Conservation (phyloP, 1,140 invertebrate species). For the Lepidostoma basale region DNA sequence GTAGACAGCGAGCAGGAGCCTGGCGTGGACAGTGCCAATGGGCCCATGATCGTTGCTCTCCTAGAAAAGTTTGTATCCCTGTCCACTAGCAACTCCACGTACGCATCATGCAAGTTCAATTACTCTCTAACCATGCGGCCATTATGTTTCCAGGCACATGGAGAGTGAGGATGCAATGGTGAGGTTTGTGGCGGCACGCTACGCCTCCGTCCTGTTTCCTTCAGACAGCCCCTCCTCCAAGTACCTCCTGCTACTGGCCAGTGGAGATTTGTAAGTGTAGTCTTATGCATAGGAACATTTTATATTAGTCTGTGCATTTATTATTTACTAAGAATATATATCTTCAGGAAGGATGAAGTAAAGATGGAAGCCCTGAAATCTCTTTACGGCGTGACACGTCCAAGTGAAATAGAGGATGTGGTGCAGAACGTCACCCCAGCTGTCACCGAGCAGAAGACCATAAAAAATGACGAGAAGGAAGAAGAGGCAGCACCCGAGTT, state of each 20-base stretch:
- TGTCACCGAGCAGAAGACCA: not conserved
- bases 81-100: not conserved
- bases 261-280: conserved; percentile 74
- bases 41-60: conserved; percentile 53
- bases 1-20: not conserved
- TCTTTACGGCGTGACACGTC: conserved; percentile 67
- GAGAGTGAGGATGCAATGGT: conserved; percentile 73
- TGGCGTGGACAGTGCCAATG: conserved; percentile 53
- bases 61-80: conserved; percentile 53
- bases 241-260: conserved; percentile 82
- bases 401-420: conserved; percentile 60
- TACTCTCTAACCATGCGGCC: too few relatives aligned
- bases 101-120: too few relatives aligned
- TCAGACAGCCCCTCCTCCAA: conserved; percentile 80
- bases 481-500: conserved; percentile 43
- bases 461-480: conserved; percentile 37
- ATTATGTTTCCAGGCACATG: conserved; percentile 62
- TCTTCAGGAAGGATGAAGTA: conserved; percentile 76
- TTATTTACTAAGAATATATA: not conserved
- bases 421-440: conserved; percentile 53
- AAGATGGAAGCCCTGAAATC: conserved; percentile 73
- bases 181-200: conserved; percentile 81
- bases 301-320: not conserved
- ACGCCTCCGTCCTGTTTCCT: conserved; percentile 81
- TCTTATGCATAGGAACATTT: not conserved